Evolutionary conservation across 2,797 vertebrate genomes (phyloP).

Genomic region (Glyptemys insculpta): DNA sequence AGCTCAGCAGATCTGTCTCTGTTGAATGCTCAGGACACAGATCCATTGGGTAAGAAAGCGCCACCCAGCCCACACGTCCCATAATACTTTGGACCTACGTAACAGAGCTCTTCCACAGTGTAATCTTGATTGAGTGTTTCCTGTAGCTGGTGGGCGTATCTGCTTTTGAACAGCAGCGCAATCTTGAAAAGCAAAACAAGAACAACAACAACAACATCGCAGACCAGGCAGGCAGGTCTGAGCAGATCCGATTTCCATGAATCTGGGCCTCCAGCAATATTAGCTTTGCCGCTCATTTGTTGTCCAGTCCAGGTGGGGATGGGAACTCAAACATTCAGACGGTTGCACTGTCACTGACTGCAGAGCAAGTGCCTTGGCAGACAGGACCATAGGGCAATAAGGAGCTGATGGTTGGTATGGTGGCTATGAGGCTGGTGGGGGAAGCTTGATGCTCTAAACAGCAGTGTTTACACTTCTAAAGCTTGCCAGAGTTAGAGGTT

Average conservation of each 20-base stretch:
- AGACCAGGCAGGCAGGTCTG: background rate
- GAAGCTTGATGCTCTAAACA: background rate
- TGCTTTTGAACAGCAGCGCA: background rate
- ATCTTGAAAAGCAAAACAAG: background rate
- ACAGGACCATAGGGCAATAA: background rate
- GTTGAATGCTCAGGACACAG: background rate
- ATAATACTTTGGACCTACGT: background rate
- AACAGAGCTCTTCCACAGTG: background rate
- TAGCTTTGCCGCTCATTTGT: background rate
- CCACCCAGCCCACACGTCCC: background rate
- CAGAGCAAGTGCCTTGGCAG: background rate
- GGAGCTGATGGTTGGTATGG: background rate
- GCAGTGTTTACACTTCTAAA: background rate
- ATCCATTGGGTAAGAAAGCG: background rate
- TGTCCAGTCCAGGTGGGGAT: background rate
- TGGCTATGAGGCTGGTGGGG: background rate
- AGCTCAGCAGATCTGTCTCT: background rate
- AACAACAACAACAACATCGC: background rate
- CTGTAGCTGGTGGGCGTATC: background rate
- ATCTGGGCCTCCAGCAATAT: too few species aligned
- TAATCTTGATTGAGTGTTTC: background rate
- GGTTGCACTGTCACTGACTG: background rate
- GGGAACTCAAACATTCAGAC: background rate
- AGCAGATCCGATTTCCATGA: background rate
- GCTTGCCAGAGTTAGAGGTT: background rate